Percentiles rank a stretch among this genome's conserved stretches.
phyloP scores from a whole-genome alignment of 2,888 invertebrate genomes.

The Cryptocephalus moraei region DNA sequence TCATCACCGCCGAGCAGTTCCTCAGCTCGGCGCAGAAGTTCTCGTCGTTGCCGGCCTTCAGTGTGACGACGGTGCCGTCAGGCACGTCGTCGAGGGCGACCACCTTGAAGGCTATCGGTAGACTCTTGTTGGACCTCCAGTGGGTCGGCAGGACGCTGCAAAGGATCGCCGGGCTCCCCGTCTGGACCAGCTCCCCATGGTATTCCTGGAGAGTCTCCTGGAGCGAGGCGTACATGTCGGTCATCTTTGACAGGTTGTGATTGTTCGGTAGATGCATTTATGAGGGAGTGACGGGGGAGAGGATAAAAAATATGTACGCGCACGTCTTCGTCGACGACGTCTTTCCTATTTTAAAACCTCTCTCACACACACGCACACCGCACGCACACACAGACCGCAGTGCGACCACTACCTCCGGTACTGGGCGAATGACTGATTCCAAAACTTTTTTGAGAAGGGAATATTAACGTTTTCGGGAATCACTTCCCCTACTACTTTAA shows the following conservation, averaged over 20 bases:
- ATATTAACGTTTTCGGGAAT: slow-evolving; percentile 26
- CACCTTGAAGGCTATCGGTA: slow-evolving; percentile 94
- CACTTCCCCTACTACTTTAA: slow-evolving; percentile 32
- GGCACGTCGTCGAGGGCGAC: slow-evolving; percentile 85
- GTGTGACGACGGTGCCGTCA: slow-evolving; percentile 89
- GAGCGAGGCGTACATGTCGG: slow-evolving; percentile 64
- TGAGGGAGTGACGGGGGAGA: not conserved
- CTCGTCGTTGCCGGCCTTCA: slow-evolving; percentile 96
- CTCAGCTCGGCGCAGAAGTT: slow-evolving; percentile 92
- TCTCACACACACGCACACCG: too few species aligned
- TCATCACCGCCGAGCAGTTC: slow-evolving; percentile 91
- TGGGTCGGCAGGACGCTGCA: slow-evolving; percentile 91
- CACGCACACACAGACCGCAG: too few species aligned
- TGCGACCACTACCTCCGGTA: not conserved
- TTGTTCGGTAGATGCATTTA: slow-evolving; percentile 55
- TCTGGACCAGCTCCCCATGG: slow-evolving; percentile 87
- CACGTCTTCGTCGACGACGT: too few species aligned
- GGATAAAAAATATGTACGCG: too few species aligned
- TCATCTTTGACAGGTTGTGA: slow-evolving; percentile 49
- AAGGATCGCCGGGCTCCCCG: slow-evolving; percentile 90
- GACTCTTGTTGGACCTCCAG: slow-evolving; percentile 95
- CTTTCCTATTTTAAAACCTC: too few species aligned
- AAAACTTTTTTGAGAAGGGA: slow-evolving; percentile 36
- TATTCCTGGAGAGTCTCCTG: slow-evolving; percentile 76
- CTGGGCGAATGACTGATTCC: slow-evolving; percentile 20